phyloP scores from a whole-genome alignment of 1,140 invertebrate species.

The Amphibalanus amphitrite region DNA sequence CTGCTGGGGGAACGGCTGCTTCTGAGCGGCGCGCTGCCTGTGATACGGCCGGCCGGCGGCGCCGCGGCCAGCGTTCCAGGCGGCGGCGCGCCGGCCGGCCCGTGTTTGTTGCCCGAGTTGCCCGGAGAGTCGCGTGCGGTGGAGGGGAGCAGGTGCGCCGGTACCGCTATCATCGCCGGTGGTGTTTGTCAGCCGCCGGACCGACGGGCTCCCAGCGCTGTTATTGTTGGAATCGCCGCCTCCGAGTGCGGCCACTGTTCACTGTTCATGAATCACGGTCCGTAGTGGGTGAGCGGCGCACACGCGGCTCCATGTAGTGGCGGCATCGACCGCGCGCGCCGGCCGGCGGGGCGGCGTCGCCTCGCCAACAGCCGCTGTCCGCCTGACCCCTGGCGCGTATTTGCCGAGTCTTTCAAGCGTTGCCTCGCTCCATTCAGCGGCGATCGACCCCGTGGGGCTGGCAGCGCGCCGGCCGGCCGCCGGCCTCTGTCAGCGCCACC shows the following conservation, averaged over 20 bases:
- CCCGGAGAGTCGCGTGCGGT: too few species aligned
- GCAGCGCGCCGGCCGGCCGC: too few species aligned
- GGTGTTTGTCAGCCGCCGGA: neutral
- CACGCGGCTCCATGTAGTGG: too few species aligned
- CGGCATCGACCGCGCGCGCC: neutral
- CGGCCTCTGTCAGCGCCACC: neutral
- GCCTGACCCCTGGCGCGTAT: neutral
- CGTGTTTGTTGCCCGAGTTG: too few species aligned
- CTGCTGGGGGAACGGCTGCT: constrained; percentile 70
- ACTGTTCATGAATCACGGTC: too few species aligned
- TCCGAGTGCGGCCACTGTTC: too few species aligned
- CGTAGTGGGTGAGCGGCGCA: neutral
- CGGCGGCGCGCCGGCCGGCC: too few species aligned
- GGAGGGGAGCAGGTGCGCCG: too few species aligned
- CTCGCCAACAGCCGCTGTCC: neutral
- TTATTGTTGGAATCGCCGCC: neutral
- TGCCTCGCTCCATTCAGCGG: neutral
- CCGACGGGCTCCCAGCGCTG: too few species aligned
- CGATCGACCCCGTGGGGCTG: neutral
- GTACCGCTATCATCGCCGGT: neutral
- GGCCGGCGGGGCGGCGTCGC: too few species aligned
- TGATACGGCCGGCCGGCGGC: neutral
- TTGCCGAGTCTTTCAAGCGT: neutral
- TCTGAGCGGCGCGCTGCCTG: constrained; percentile 25
- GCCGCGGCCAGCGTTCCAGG: neutral